Conservation (phyloP, 2,113 vertebrate species). For the Platanista minor region DNA sequence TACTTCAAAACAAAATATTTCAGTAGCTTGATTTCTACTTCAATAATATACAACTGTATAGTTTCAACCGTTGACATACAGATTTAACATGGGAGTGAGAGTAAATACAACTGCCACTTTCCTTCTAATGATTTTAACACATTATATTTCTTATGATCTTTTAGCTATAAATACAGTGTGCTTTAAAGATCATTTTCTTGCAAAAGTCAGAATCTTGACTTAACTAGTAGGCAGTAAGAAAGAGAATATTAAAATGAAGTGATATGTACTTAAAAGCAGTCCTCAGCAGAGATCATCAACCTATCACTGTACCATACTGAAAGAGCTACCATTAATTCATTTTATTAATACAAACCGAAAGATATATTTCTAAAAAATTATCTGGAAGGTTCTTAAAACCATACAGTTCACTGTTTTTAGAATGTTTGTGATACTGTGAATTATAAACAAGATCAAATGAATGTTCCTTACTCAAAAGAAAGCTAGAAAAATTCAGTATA, state of each 20-base stretch:
- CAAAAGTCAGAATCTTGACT: constrained; percentile 1
- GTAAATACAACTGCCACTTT: not conserved
- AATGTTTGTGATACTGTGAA: not conserved
- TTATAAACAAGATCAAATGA: not conserved
- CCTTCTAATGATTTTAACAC: not conserved
- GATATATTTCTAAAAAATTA: not conserved
- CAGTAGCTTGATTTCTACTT: not conserved
- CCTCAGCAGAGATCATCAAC: not conserved
- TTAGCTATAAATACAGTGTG: not conserved
- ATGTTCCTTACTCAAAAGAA: not conserved
- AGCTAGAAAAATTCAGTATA: not conserved
- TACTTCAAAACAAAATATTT: not conserved
- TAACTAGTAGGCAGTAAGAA: not conserved
- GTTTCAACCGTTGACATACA: not conserved
- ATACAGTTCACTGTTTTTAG: not conserved
- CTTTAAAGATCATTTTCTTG: not conserved
- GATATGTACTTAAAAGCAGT: not conserved
- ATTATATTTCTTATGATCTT: not conserved
- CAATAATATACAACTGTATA: not conserved
- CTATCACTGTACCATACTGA: not conserved
- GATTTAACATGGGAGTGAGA: not conserved
- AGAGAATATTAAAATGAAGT: not conserved
- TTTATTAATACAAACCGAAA: not conserved
- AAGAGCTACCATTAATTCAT: not conserved
- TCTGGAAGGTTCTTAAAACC: not conserved